Percentiles rank a stretch among this genome's conserved stretches.
phyloP scores from a whole-genome alignment of 2,888 invertebrate species.

The Oegoconia quadripuncta region DNA sequence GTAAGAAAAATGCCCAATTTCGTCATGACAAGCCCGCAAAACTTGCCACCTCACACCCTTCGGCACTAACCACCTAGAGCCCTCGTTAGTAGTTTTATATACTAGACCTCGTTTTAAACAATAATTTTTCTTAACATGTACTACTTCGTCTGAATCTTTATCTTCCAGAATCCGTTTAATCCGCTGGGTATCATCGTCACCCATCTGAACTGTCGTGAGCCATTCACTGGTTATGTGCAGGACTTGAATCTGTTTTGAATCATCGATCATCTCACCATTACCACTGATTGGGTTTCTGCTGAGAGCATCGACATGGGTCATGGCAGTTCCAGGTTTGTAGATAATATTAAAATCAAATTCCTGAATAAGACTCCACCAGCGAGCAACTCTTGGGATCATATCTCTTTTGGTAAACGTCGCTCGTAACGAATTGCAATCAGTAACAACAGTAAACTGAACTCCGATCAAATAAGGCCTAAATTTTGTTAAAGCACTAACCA shows the following conservation, averaged over 20 bases:
- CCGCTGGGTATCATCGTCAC: neutral
- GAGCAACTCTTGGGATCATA: conserved; percentile 24
- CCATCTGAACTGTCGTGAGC: conserved; percentile 3
- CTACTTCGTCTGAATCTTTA: neutral
- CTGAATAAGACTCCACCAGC: conserved; percentile 9
- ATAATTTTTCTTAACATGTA: conserved; percentile 1
- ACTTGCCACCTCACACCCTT: no score
- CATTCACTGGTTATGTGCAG: neutral
- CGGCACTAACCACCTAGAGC: conserved; percentile 23
- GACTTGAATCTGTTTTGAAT: neutral
- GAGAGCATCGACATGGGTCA: conserved; percentile 2
- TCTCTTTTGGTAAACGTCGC: conserved; percentile 23
- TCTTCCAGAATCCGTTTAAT: conserved; percentile 3
- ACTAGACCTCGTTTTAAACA: neutral
- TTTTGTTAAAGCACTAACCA: conserved; percentile 2
- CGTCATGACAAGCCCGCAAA: conserved; percentile 21
- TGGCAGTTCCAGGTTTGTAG: neutral
- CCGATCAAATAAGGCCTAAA: conserved; percentile 38
- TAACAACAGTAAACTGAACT: conserved; percentile 24
- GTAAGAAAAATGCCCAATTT: conserved; percentile 15
- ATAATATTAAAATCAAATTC: conserved; percentile 3
- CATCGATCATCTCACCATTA: no score
- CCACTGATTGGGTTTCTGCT: no score
- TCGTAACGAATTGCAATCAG: conserved; percentile 35
- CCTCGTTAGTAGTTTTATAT: neutral